Evolutionary conservation across 2,113 vertebrate species (phyloP).

Genomic region (Aldabrachelys gigantea): DNA sequence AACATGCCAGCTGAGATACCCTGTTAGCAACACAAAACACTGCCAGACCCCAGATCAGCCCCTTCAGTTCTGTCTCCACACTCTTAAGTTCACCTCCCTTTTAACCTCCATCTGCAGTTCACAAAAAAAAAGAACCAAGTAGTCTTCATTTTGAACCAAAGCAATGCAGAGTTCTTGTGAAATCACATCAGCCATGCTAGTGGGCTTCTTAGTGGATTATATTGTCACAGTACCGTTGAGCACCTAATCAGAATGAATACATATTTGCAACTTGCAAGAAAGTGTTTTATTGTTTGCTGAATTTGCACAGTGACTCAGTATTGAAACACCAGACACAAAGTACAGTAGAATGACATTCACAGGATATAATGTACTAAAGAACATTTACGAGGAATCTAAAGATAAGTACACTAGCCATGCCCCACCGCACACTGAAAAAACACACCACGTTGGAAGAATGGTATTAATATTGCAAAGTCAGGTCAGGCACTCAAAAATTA

Average conservation of each 20-base stretch:
- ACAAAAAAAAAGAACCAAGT: neutral
- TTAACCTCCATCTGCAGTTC: neutral
- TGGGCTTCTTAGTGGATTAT: neutral
- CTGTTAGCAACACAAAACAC: neutral
- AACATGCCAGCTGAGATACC: neutral
- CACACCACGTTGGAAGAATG: neutral
- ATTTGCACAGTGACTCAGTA: neutral
- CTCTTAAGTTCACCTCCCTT: rapidly evolving
- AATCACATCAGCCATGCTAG: neutral
- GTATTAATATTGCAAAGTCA: neutral
- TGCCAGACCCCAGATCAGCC: rapidly evolving
- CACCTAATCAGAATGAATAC: neutral
- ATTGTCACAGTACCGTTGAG: neutral
- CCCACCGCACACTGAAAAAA: neutral
- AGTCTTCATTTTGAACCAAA: neutral
- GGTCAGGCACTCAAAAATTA: neutral
- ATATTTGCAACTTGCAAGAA: neutral
- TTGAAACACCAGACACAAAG: neutral
- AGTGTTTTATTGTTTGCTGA: neutral
- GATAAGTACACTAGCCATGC: no score
- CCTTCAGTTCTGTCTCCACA: neutral
- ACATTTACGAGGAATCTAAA: neutral
- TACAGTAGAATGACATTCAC: neutral
- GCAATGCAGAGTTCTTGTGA: neutral
- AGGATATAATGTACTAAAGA: neutral